phyloP scores from a whole-genome alignment of 2,888 invertebrate species.

The Torymus texanus region DNA sequence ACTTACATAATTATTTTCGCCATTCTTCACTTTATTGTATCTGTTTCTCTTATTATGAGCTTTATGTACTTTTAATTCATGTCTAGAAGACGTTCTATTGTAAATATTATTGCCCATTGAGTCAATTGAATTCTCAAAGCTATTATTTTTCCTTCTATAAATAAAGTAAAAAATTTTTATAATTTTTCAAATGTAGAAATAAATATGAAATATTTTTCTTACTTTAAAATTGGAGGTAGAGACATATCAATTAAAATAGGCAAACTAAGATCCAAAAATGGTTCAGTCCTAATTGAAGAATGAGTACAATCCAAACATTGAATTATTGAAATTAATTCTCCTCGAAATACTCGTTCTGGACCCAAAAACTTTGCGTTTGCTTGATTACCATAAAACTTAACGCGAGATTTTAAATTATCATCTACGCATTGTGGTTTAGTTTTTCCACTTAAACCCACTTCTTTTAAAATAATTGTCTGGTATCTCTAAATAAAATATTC shows the following conservation, averaged over 20 bases:
- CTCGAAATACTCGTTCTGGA: conserved; percentile 95
- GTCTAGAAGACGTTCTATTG: conserved; percentile 77
- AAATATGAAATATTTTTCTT: conserved; percentile 45
- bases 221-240: conserved; percentile 81
- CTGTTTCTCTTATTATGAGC: conserved; percentile 79
- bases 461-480: conserved; percentile 86
- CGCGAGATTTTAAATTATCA: conserved; percentile 84
- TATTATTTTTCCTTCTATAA: conserved; percentile 64
- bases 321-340: conserved; percentile 91
- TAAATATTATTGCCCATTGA: conserved; percentile 62
- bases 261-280: conserved; percentile 95
- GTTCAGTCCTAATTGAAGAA: conserved; percentile 91
- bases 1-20: conserved; percentile 53
- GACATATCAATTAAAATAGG: conserved; percentile 88
- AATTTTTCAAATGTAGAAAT: not conserved
- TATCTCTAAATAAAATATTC: conserved; percentile 79
- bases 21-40: conserved; percentile 68
- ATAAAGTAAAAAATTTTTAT: conserved; percentile 12
- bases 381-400: conserved; percentile 90
- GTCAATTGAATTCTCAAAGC: conserved; percentile 64
- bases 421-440: conserved; percentile 82
- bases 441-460: conserved; percentile 84
- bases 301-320: conserved; percentile 93
- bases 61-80: conserved; percentile 76
- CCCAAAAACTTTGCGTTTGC: conserved; percentile 86